These are phyloP conservation scores for Orthonevra nobilis DNA, from an alignment of 2,888 invertebrate genomes.

Conservation along the genomic window DNA sequence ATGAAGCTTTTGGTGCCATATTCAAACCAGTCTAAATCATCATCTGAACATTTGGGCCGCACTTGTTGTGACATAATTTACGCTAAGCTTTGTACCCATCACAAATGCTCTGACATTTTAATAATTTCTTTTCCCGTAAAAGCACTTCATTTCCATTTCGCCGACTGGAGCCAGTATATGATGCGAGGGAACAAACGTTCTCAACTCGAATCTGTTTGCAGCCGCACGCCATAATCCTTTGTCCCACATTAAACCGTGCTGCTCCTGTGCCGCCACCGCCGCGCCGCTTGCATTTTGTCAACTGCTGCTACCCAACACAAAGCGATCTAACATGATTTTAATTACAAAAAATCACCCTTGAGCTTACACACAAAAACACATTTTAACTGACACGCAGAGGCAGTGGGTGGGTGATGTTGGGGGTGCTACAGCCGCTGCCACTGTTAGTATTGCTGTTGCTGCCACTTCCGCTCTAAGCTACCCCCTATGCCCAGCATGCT, in stretches of 20 bases:
- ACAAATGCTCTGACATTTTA: constrained; percentile 50
- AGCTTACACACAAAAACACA: constrained; percentile 68
- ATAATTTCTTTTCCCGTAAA: constrained; percentile 10
- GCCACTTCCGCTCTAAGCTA: constrained; percentile 38
- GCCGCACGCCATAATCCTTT: constrained; percentile 57
- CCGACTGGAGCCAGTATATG: constrained; percentile 17
- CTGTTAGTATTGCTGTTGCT: constrained; percentile 10
- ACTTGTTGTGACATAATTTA: constrained; percentile 31
- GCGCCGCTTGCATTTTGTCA: constrained; percentile 69
- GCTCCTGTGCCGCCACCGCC: constrained; percentile 66
- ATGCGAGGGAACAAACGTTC: constrained; percentile 33
- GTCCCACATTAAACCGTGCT: constrained; percentile 66
- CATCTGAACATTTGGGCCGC: constrained; percentile 20
- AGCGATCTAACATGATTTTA: constrained; percentile 70
- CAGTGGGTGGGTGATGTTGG: no score
- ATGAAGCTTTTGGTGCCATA: not conserved
- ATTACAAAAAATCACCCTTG: constrained; percentile 70
- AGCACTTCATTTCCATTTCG: constrained; percentile 24
- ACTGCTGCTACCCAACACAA: constrained; percentile 63
- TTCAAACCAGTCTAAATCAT: constrained; percentile 52
- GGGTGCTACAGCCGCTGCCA: no score
- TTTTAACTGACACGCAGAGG: constrained; percentile 61
- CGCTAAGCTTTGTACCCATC: constrained; percentile 53
- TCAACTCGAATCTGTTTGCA: constrained; percentile 66
- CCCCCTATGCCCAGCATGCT: constrained; percentile 44